These are phyloP conservation scores for Nasonia longicornis DNA, from an alignment of 1,140 invertebrate genomes.

Conservation along the genomic window DNA sequence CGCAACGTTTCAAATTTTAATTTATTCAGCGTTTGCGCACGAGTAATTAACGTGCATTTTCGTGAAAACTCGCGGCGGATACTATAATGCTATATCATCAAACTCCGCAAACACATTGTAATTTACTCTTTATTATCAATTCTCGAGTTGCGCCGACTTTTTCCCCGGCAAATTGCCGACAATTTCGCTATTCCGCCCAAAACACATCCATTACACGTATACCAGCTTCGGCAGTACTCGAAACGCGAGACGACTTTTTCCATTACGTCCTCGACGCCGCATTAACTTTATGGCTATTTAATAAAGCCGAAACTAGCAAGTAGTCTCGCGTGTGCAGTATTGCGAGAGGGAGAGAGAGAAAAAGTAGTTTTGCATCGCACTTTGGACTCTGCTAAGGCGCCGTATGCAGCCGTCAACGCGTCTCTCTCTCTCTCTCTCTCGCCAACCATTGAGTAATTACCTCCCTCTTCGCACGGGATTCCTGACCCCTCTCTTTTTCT, in stretches of 20 bases:
- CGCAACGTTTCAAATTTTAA: neutral
- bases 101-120: neutral
- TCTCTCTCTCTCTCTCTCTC: neutral
- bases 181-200: no score
- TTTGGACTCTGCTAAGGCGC: no score
- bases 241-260: neutral
- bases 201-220: neutral
- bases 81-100: neutral
- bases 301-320: conserved; percentile 21
- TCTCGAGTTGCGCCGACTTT: neutral
- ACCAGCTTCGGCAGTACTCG: neutral
- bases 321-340: conserved; percentile 22
- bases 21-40: neutral
- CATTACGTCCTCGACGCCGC: neutral
- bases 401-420: neutral
- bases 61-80: neutral
- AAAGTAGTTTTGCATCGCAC: neutral
- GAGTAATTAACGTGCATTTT: neutral
- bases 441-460: conserved; percentile 34
- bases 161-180: neutral
- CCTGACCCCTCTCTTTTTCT: neutral
- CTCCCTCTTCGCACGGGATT: neutral
- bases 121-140: neutral
- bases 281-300: conserved; percentile 21
- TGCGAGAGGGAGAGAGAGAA: conserved; percentile 7